phyloP scores from a whole-genome alignment of 2,797 vertebrate genomes.

The Saguinus oedipus region DNA sequence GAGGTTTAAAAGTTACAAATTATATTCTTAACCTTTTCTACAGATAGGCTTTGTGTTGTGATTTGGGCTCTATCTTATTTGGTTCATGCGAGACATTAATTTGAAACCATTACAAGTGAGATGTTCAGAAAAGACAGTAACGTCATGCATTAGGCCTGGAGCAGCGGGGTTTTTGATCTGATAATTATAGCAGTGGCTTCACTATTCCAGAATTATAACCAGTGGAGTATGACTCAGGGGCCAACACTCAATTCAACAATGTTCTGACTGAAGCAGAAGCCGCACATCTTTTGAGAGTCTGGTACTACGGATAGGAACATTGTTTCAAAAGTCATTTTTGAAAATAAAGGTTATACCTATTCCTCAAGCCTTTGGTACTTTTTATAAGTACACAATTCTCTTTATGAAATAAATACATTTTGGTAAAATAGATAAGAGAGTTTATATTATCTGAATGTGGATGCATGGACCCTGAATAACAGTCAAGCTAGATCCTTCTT shows the following conservation, averaged over 20 bases:
- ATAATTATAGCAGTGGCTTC: background rate
- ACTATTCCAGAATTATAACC: background rate
- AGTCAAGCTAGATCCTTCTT: background rate
- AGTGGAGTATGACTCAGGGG: background rate
- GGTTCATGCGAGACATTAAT: background rate
- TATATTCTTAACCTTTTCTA: background rate
- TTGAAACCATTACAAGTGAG: background rate
- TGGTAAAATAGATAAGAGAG: background rate
- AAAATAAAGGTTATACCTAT: background rate
- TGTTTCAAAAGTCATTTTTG: background rate
- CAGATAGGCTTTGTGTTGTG: background rate
- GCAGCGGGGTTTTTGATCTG: background rate
- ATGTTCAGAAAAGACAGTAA: background rate
- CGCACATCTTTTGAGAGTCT: accelerated
- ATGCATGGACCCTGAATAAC: background rate
- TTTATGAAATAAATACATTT: background rate
- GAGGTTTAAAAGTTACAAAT: background rate
- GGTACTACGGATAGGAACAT: background rate
- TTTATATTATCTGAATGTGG: background rate
- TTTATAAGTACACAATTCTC: background rate
- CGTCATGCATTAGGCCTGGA: background rate
- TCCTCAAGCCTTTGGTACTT: background rate
- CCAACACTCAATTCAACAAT: background rate
- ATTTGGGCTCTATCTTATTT: background rate
- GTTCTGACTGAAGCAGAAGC: background rate